Evolutionary conservation across 2,113 vertebrate species (phyloP).

Genomic region (zebrafish (Danio rerio)): DNA sequence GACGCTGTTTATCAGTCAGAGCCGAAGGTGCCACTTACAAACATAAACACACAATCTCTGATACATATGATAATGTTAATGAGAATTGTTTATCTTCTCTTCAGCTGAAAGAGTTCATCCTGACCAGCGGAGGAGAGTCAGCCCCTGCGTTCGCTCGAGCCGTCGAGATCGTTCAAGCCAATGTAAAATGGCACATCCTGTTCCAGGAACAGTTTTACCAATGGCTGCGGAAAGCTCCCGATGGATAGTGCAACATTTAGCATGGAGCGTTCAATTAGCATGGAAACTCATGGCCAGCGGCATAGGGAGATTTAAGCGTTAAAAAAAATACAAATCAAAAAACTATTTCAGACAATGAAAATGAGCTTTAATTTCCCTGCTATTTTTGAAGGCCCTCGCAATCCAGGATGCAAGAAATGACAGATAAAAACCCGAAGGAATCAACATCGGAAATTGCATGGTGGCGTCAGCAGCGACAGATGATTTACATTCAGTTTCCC

Average conservation of each 20-base stretch:
- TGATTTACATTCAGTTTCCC: slow-evolving; percentile 13
- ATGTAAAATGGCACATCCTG: slow-evolving; percentile 92
- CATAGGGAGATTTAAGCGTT: slow-evolving; percentile 34
- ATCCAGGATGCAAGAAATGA: neutral
- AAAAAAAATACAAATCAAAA: neutral
- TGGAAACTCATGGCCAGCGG: slow-evolving; percentile 58
- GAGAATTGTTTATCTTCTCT: neutral
- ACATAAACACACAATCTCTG: neutral
- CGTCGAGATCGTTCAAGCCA: slow-evolving; percentile 93
- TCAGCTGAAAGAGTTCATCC: slow-evolving; percentile 94
- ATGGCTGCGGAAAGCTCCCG: slow-evolving; percentile 90
- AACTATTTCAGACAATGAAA: slow-evolving; percentile 15
- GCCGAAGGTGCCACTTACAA: neutral
- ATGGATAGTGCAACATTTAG: slow-evolving; percentile 71
- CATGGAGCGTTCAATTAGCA: slow-evolving; percentile 53
- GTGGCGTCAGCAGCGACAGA: slow-evolving; percentile 41
- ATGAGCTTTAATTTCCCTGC: slow-evolving; percentile 41
- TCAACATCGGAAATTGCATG: slow-evolving; percentile 44
- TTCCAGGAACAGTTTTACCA: slow-evolving; percentile 93
- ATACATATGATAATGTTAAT: neutral
- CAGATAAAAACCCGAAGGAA: slow-evolving; percentile 17
- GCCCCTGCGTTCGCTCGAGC: slow-evolving; percentile 86
- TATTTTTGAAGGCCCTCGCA: neutral
- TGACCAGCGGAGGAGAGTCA: slow-evolving; percentile 81
- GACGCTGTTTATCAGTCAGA: neutral